Base-by-base conservation (phyloP, 2,797 vertebrate species). In the Psittacula echo region DNA sequence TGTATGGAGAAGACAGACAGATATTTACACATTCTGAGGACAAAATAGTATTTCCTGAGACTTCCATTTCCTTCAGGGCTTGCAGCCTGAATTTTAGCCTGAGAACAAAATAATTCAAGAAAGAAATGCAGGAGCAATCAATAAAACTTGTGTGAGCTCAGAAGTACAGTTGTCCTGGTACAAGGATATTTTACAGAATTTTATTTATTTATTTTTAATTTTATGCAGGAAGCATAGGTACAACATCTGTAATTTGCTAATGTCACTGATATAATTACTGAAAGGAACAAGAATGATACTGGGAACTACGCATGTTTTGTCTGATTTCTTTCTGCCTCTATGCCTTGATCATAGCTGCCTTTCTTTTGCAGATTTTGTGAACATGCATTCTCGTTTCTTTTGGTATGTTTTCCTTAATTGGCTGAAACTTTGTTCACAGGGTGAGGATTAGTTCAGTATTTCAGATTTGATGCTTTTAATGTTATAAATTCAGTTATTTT, bases 281-380 rank as follows among this genome's bases (percentile, higher is more conserved):
- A 75, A 84, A 75, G 21, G 29, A 72, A 44, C 53, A 51, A 3
- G 8, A 64, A 10, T 29, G 13, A 51, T 32, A 32, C 44, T 42
- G 15, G 14, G 27, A 82, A 11, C 7, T 54, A 9, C 0, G 1
- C 4, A 14, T 48, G 2, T 77, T 7, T 37, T 74, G 13, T 19
- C 20, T 75, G 20, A 30, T 85, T 44, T 89, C 34, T 48, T 91
- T 71, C 26, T 86, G 6, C 27, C 11, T 88, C 34, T 79, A 0
- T 82, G 19, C 13, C 34, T 70, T 62, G 15, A 30, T 47, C 7
- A 16, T 14, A 30, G 13, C 41, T 90, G 8, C 20, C 27, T 64
- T n/a, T 21, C 27, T 60, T 48, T 77, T 10, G 29, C 27, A 77
- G 11, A 27, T 71, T 88, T 72, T 61, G 13, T 48, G 20, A 39